Evolutionary conservation across 2,888 invertebrate species (phyloP).

Genomic region (Strigamia crassipes): DNA sequence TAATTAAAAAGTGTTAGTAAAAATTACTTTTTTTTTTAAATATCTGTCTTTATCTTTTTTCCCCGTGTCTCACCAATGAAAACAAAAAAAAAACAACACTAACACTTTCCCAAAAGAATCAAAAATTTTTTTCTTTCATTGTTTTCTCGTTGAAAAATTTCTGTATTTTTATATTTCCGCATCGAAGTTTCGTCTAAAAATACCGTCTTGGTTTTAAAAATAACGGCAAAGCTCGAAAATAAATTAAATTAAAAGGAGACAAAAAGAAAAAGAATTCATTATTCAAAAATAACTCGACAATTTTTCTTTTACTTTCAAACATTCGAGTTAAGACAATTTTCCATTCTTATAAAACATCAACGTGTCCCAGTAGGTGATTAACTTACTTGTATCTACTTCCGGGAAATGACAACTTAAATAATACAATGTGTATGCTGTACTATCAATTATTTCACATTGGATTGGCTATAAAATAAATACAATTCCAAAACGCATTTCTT

Average conservation of each 20-base stretch:
- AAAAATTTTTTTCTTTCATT: too few species aligned
- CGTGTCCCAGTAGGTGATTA: background rate
- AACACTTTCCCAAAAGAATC: too few species aligned
- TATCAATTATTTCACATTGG: background rate
- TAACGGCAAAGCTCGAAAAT: background rate
- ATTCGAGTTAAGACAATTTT: too few species aligned
- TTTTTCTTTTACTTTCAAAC: too few species aligned
- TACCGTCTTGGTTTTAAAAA: conserved; percentile 15
- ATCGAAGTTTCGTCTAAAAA: background rate
- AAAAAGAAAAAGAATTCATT: background rate
- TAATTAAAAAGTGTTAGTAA: background rate
- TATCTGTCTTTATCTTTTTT: background rate
- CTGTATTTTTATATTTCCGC: too few species aligned
- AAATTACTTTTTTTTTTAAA: background rate
- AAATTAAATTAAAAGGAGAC: background rate
- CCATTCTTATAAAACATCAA: background rate
- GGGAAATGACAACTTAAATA: background rate
- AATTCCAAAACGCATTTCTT: background rate
- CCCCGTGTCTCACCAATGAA: too few species aligned
- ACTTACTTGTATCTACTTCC: background rate
- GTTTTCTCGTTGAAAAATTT: too few species aligned
- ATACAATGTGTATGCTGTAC: background rate
- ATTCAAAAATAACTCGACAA: conserved; percentile 8
- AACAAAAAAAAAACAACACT: too few species aligned
- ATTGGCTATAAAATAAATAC: background rate